Evolutionary conservation across 2,113 vertebrate species (phyloP), one percentile per base, ranked within the genome.

Genomic region (Urocitellus parryii): DNA sequence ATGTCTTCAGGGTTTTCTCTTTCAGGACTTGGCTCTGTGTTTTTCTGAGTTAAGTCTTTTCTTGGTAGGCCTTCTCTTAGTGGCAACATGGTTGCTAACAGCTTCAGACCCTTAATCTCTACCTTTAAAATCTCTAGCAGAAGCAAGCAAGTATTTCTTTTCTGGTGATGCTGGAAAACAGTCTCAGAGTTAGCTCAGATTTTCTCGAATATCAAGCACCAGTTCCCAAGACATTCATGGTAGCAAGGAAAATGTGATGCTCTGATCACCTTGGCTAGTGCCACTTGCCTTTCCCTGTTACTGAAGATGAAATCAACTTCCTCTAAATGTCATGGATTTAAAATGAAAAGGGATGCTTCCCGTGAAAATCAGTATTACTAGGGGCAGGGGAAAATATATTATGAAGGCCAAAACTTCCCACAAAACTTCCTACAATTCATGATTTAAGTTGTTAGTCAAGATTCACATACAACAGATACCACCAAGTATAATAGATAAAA

Each of bases 131-230:
- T 88, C 2, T 65, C 53, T 56, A 25, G 8, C 20, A 90, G 10
- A 68, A 34, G 45, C 45, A 45, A 77, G 8, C 37, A 10, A 63
- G 2, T 37, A n/a, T 87, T 17, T 96, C 67, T 86, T 29, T 56
- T 93, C 17, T 88, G 74, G 11, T 90, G 27, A 27, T 16, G 86
- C 83, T 74, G n/a, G 29, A 67, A 94, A 93, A 80, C n/a, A 86
- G 22, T 95, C 27, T 80, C 16, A 83, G 8, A n/a, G 74, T 51
- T 82, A 88, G 17, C 13, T 86, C 39, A 85, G 37, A 73, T 51
- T 81, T 70, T 5, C 37, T 84, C 7, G 78, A 34, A 90, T 73
- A 73, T 16, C 18, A 42, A 37, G 17, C 87, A 18, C 8, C 10
- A 20, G 70, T 80, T 53, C 48, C 27, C 20, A 18, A 93, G 63